phyloP scores from a whole-genome alignment of 1,140 invertebrate genomes.

The Chrysoperla carnea region DNA sequence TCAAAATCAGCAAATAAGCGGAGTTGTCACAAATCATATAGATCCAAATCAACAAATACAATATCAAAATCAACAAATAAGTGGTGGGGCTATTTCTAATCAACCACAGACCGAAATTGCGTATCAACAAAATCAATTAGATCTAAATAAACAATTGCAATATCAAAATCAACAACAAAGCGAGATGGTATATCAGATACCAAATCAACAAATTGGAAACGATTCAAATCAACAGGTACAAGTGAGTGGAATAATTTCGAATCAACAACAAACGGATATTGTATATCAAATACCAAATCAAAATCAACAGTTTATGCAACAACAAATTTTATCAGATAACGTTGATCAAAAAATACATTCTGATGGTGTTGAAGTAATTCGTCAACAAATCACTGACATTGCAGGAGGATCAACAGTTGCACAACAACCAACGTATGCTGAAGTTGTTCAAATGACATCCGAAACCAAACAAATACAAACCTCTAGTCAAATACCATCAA shows the following conservation, averaged over 20 bases:
- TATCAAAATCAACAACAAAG: slow-evolving; percentile 1
- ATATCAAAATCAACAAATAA: neutral
- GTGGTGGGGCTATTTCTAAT: neutral
- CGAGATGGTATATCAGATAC: neutral
- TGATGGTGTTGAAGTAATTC: too few species aligned
- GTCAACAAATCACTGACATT: too few species aligned
- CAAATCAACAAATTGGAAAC: neutral
- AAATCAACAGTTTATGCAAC: neutral
- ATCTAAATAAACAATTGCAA: slow-evolving; percentile 3
- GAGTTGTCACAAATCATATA: too few species aligned
- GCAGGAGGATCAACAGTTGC: too few species aligned
- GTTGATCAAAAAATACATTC: too few species aligned
- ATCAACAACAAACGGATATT: slow-evolving; percentile 9
- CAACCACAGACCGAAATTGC: neutral
- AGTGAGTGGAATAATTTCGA: neutral
- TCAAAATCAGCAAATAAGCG: neutral
- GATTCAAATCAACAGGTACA: too few species aligned
- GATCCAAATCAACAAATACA: slow-evolving; percentile 4
- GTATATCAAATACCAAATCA: slow-evolving; percentile 4
- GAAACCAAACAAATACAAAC: too few species aligned
- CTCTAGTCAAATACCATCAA: too few species aligned
- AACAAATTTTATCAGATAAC: neutral
- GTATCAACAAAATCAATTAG: slow-evolving; percentile 5
- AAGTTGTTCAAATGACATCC: too few species aligned
- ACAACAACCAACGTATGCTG: too few species aligned